phyloP scores from a whole-genome alignment of 1,140 invertebrate genomes.

The Frieseomelitta varia region DNA sequence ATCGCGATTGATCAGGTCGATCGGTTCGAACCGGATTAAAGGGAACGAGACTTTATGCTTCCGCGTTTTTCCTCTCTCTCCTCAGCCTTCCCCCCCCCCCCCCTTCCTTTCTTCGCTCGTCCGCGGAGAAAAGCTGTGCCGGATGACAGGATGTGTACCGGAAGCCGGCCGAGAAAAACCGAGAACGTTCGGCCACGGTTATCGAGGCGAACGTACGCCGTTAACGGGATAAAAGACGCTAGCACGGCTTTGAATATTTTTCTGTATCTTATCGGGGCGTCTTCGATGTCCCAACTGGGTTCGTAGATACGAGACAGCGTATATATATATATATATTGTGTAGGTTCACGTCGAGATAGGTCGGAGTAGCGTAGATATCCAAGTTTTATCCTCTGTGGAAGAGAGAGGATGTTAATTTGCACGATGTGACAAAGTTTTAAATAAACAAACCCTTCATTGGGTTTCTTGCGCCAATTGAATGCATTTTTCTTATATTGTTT shows the following conservation, averaged over 20 bases:
- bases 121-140: no score
- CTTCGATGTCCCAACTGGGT: neutral
- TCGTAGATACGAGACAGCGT: neutral
- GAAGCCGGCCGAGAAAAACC: neutral
- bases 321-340: neutral
- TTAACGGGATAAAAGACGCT: constrained; percentile 8
- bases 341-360: neutral
- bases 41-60: constrained; percentile 66
- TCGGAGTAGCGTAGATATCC: neutral
- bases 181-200: neutral
- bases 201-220: neutral
- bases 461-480: no score
- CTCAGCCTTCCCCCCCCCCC: neutral
- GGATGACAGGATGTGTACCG: neutral
- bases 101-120: neutral
- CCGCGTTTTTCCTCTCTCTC: neutral
- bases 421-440: no score
- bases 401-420: no score
- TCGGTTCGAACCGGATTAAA: constrained; percentile 68
- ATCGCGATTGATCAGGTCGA: constrained; percentile 26
- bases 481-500: no score
- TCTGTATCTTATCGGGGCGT: constrained; percentile 19
- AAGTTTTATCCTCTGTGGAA: neutral
- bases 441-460: no score
- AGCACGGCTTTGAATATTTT: constrained; percentile 1